Conservation (phyloP, 2,797 vertebrate species). For the Squalus acanthias region DNA sequence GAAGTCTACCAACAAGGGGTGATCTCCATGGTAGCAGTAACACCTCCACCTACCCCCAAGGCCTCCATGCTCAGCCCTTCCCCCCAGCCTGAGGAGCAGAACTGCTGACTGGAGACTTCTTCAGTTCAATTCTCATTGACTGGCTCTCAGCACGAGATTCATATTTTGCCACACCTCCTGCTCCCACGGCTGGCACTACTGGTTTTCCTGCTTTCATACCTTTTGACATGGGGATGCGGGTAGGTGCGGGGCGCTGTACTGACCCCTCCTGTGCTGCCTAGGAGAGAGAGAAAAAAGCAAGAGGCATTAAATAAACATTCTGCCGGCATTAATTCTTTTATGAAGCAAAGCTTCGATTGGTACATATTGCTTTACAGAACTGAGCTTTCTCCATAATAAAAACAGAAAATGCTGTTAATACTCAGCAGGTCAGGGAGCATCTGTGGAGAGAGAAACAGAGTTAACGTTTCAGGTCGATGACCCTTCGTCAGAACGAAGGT, state of each 20-base stretch:
- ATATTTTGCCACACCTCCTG: slow-evolving; percentile 76
- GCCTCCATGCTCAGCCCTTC: slow-evolving; percentile 69
- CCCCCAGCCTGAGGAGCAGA: slow-evolving; percentile 69
- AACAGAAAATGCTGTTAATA: too few relatives aligned
- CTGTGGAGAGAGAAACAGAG: too few relatives aligned
- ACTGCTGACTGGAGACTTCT: slow-evolving; percentile 73
- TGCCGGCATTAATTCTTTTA: background rate
- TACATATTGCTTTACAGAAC: background rate
- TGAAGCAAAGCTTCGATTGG: background rate
- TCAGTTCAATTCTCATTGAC: slow-evolving; percentile 94
- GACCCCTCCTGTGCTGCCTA: slow-evolving; percentile 77
- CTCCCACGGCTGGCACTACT: slow-evolving; percentile 73
- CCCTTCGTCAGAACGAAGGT: too few relatives aligned
- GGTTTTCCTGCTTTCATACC: slow-evolving; percentile 83
- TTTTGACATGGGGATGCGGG: slow-evolving; percentile 88
- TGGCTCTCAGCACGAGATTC: slow-evolving; percentile 84
- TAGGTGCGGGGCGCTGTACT: slow-evolving; percentile 67
- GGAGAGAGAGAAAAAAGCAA: slow-evolving; percentile 35
- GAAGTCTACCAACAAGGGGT: slow-evolving; percentile 40
- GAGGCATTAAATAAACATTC: background rate
- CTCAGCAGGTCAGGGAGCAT: too few relatives aligned
- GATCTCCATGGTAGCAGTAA: slow-evolving; percentile 54
- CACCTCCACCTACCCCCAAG: slow-evolving; percentile 63
- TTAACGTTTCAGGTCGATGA: too few relatives aligned
- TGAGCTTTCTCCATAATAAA: background rate